Percentiles rank a stretch among this genome's conserved stretches.
Evolutionary conservation across 2,113 vertebrate species (phyloP).

Genomic region (Chamaetylas fuelleborni): DNA sequence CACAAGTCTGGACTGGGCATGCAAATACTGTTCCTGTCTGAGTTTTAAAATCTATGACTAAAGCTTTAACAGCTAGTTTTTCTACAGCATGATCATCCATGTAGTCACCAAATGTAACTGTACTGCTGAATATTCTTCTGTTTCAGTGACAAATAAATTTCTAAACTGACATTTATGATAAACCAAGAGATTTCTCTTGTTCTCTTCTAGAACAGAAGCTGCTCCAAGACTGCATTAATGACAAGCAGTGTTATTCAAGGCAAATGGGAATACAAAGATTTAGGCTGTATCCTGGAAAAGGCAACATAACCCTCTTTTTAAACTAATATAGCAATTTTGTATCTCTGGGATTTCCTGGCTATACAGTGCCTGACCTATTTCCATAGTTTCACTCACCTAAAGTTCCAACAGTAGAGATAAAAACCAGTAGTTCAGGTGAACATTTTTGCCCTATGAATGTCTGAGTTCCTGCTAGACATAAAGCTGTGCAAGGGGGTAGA

Average conservation of each 20-base stretch:
- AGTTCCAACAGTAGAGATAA: neutral
- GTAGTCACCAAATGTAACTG: neutral
- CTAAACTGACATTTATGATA: constrained; percentile 26
- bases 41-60: neutral
- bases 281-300: constrained; percentile 23
- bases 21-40: neutral
- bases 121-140: neutral
- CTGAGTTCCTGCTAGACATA: neutral
- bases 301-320: constrained; percentile 23
- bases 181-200: constrained; percentile 34
- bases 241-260: constrained; percentile 42
- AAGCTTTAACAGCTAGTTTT: neutral
- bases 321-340: constrained; percentile 21
- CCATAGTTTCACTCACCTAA: neutral
- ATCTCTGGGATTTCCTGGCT: neutral
- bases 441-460: neutral
- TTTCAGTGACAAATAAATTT: constrained; percentile 30
- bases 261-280: constrained; percentile 37
- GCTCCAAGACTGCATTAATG: constrained; percentile 40
- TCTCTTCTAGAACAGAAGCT: constrained; percentile 30
- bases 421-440: neutral
- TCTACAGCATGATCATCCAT: neutral
- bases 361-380: neutral
- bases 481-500: neutral
- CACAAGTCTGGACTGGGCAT: neutral